Base-by-base conservation (phyloP, 2,888 invertebrate genomes). In the Harpalus rubripes region DNA sequence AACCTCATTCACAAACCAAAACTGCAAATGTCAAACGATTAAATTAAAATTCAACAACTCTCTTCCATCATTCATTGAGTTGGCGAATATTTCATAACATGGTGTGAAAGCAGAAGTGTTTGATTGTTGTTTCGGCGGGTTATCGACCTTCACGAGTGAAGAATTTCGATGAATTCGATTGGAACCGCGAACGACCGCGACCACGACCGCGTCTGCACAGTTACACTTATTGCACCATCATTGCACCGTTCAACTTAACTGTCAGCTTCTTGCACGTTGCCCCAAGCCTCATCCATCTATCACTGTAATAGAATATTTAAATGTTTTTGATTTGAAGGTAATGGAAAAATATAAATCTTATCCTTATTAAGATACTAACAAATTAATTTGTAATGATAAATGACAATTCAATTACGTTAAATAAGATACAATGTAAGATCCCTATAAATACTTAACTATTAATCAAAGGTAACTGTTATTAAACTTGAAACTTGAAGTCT, bases 161-260 rank as follows among this genome's bases (percentile, higher is more conserved):
- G 44, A 63, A 81, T 81, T 65, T 63, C 61, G 81, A 65, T 82
- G 65, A 81, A 65, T 65, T 65, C 68, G 68, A 44, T 81, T 68
- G 65, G 68, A 81, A 65, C 81, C 68, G 39, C 68, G 68, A 22
- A 59, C 2, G 6, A 32, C 32, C 32, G 32, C 32, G 32, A 32
- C 32, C 32, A 5, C 32, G 32, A n/a, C 68, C 22, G 44, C 58
- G 56, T 58, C 59, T 82, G 82, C 82, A 58, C 61, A 61, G 79
- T 79, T 56, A 79, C 56, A 72, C 82, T 68, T 68, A 82, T 81
- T 81, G 81, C 82, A 82, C 82, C 68, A 82, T 72, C 72, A n/a
- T 10, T 68, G 59, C 59, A 59, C 16, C 32, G 39, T 15, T 58
- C 32, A 32, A 32, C 32, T 32, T 52, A 52, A 52, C 44, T 52